phyloP scores from a whole-genome alignment of 2,888 invertebrate genomes.

The Phaonia tiefii region DNA sequence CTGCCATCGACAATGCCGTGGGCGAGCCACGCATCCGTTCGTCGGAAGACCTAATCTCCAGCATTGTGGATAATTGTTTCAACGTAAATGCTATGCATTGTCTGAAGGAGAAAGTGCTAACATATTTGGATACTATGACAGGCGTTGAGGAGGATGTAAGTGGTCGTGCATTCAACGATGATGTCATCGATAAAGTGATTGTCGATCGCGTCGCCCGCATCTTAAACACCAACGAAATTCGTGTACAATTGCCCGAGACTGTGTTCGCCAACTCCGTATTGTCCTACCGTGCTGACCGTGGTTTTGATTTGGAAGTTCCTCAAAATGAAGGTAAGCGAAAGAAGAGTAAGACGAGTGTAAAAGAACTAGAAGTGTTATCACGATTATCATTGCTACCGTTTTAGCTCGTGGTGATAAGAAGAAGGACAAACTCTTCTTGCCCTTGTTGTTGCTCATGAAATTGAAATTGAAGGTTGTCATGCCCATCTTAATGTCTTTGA shows the following conservation, averaged over 20 bases:
- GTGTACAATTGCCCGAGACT: constrained; percentile 87
- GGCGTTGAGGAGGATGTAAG: constrained; percentile 84
- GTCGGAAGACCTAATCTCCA: constrained; percentile 86
- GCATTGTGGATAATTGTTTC: constrained; percentile 88
- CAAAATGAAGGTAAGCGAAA: constrained; percentile 79
- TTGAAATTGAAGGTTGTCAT: constrained; percentile 91
- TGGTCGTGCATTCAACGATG: constrained; percentile 83
- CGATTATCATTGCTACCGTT: too few species aligned
- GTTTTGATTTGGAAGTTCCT: constrained; percentile 84
- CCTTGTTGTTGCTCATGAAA: constrained; percentile 89
- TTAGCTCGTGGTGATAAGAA: constrained; percentile 89
- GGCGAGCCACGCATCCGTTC: constrained; percentile 83
- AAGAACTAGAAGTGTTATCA: neutral
- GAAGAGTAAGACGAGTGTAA: too few species aligned
- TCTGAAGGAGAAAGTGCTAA: constrained; percentile 88
- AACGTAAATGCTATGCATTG: constrained; percentile 86
- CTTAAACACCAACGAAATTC: constrained; percentile 88
- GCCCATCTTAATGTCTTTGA: constrained; percentile 89
- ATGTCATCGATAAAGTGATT: constrained; percentile 88
- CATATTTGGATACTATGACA: constrained; percentile 87
- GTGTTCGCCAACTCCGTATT: constrained; percentile 86
- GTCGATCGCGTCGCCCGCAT: constrained; percentile 87
- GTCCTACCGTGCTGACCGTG: constrained; percentile 85
- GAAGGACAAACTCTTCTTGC: constrained; percentile 91
- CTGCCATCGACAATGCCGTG: constrained; percentile 82